Base-by-base conservation (phyloP, 1,140 invertebrate genomes). In the Piezodorus guildinii region DNA sequence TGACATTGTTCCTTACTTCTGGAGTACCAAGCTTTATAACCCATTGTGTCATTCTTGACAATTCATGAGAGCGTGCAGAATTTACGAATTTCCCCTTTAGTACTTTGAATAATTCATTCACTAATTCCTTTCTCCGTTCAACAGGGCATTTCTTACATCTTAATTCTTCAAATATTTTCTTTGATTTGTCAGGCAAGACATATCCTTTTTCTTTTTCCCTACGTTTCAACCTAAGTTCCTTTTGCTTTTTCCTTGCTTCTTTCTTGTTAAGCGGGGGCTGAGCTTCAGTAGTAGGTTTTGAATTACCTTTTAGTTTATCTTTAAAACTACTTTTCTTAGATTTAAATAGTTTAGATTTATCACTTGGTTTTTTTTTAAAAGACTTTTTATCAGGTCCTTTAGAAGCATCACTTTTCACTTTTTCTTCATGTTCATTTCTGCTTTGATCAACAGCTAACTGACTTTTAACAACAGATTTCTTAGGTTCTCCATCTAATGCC, bases 11-110 rank as follows among this genome's bases (percentile, higher is more conserved):
- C n/a, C 83, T 81, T 39, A 93, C 81, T 19, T 85, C 77, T 16
- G 79, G 74, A 0, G 80, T 75, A 5, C 85, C 83, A 73, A 85
- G 81, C 71, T 90, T 91, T 0, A 96, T 74, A 54, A 96, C 75
- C 73, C 88, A 92, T 74, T 97, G 91, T 60, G 96, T 81, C 1
- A 96, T 86, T 71, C 94, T 77, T 0, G 89, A 88, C 39, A 90
- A 85, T 71, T 96, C 93, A 75, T 96, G 94, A 1, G 61, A 54
- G 10, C 51, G 16, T 49, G 43, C 65, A 30, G 30, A 34, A 46
- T 27, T 17, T 52, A 17, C 19, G 16, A 62, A 10, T 8, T 63
- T 63, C 1, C 62, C 62, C 14, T 3, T 21, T 0, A 63, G 14
- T 14, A 63, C 6, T 5, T 15, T 43, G 5, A 43, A 34, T 10